Conservation (phyloP, 2,888 invertebrate species). For the Nomada fabriciana region DNA sequence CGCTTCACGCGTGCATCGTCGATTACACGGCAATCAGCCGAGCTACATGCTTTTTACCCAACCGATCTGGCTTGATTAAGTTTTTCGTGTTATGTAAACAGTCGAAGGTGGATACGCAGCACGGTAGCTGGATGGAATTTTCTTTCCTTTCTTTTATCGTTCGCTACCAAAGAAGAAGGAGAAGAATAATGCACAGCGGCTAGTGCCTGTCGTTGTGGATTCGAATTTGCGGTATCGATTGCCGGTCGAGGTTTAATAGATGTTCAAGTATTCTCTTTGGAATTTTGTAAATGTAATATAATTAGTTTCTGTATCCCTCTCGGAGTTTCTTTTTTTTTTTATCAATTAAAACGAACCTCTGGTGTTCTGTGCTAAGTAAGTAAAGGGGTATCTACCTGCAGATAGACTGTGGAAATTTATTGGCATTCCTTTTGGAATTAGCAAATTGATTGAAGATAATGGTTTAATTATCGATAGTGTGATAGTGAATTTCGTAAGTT, state of each 20-base stretch:
- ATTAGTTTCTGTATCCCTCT: too few relatives aligned
- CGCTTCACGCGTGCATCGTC: slow-evolving; percentile 55
- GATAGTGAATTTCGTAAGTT: too few relatives aligned
- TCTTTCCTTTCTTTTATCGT: slow-evolving; percentile 4
- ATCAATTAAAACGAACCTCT: too few relatives aligned
- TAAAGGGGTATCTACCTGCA: too few relatives aligned
- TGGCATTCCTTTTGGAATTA: too few relatives aligned
- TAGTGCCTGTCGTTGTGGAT: neutral
- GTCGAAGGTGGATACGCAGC: slow-evolving; percentile 40
- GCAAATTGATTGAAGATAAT: too few relatives aligned
- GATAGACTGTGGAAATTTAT: too few relatives aligned
- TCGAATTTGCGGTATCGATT: neutral
- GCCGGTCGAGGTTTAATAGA: neutral
- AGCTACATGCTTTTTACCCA: slow-evolving; percentile 53
- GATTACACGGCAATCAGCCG: slow-evolving; percentile 54
- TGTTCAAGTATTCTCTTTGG: neutral
- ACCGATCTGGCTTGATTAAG: slow-evolving; percentile 41
- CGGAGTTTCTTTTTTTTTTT: too few relatives aligned
- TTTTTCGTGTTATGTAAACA: slow-evolving; percentile 59
- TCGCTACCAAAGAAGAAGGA: neutral
- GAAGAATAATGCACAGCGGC: neutral
- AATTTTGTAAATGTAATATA: neutral
- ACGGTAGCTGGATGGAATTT: slow-evolving; percentile 18
- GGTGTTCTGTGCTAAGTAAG: too few relatives aligned
- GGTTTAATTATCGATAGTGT: too few relatives aligned